Conservation (phyloP, 2,888 invertebrate genomes). For the Laspeyria flexula region DNA sequence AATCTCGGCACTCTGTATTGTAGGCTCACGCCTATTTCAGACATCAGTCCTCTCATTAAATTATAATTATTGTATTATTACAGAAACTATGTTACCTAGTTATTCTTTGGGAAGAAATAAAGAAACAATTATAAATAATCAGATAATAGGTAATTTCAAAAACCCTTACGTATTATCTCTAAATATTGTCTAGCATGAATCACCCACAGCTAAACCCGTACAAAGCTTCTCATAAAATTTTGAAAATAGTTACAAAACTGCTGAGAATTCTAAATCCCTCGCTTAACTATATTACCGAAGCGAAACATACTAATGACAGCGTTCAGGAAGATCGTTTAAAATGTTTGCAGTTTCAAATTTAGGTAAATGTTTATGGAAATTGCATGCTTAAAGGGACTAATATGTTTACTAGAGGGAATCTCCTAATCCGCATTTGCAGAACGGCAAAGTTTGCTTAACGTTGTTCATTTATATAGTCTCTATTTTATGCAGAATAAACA, state of each 20-base stretch:
- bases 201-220: background rate
- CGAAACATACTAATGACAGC: conserved; percentile 1
- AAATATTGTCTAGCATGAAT: no score
- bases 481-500: background rate
- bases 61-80: no score
- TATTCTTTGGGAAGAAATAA: no score
- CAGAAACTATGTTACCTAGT: no score
- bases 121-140: no score
- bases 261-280: background rate
- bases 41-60: no score
- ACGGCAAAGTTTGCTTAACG: conserved; percentile 2
- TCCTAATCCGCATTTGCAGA: conserved; percentile 5
- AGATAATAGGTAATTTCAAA: no score
- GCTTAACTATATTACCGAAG: background rate
- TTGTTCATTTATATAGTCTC: background rate
- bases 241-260: background rate
- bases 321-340: background rate
- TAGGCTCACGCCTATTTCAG: no score
- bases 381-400: conserved; percentile 12
- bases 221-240: no score
- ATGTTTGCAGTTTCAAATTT: conserved; percentile 7
- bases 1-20: no score
- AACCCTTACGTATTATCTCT: no score
- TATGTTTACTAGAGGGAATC: conserved; percentile 10
- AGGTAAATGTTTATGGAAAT: conserved; percentile 9